Evolutionary conservation across 2,113 vertebrate species (phyloP).

Genomic region (Opisthocomus hoazin): DNA sequence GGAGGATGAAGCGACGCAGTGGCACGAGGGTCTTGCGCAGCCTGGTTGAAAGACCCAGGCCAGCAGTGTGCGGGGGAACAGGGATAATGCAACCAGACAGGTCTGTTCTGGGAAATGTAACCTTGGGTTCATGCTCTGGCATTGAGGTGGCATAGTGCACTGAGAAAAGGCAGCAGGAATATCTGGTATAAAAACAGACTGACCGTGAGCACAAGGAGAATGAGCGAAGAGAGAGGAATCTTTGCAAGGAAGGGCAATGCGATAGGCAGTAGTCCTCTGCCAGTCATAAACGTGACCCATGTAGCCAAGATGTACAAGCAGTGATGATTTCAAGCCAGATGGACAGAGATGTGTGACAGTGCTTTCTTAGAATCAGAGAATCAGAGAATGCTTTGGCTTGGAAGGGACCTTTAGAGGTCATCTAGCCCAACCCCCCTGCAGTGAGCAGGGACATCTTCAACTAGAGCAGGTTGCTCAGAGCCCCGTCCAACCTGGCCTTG

Average conservation of each 20-base stretch:
- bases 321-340: not conserved
- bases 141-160: not conserved
- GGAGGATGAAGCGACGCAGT: not conserved
- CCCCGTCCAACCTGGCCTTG: no score
- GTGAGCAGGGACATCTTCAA: no score
- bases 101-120: not conserved
- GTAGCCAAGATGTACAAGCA: not conserved
- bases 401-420: no score
- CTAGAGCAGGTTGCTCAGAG: no score
- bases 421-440: no score
- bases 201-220: not conserved
- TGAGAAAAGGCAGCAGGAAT: not conserved
- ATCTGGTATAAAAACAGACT: not conserved
- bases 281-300: not conserved
- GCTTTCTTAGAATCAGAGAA: no score
- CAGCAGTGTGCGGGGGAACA: not conserved
- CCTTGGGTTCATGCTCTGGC: not conserved
- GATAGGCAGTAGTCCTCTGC: not conserved
- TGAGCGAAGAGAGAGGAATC: not conserved
- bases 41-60: not conserved
- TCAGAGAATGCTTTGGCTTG: no score
- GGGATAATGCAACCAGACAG: not conserved
- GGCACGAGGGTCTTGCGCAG: not conserved
- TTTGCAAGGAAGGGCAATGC: not conserved
- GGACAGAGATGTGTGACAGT: not conserved